Conservation (phyloP, 2,797 vertebrate genomes). For the Enteromius mattozi region DNA sequence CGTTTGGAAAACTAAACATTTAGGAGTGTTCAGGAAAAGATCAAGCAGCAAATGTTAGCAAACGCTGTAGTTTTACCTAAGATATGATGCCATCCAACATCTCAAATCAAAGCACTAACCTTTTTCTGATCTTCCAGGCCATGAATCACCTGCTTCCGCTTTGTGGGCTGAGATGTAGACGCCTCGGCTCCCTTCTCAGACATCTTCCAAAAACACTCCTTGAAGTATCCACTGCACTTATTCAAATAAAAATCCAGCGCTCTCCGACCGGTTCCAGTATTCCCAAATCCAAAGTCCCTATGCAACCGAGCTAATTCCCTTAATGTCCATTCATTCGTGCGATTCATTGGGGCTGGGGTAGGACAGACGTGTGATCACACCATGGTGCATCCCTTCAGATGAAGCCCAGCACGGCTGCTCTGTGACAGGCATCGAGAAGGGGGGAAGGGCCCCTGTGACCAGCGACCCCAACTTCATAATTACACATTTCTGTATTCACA, state of each 20-base stretch:
- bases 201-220: constrained; percentile 82
- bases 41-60: background rate
- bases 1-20: background rate
- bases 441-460: constrained; percentile 59
- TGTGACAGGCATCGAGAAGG: constrained; percentile 64
- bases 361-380: constrained; percentile 58
- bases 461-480: constrained; percentile 62
- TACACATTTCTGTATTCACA: constrained; percentile 71
- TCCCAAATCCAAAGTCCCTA: constrained; percentile 64
- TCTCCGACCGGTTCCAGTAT: constrained; percentile 61
- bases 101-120: constrained; percentile 78
- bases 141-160: constrained; percentile 89
- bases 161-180: constrained; percentile 86
- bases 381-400: constrained; percentile 62
- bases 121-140: constrained; percentile 97
- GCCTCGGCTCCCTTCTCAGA: constrained; percentile 85
- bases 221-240: constrained; percentile 64
- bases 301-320: constrained; percentile 71
- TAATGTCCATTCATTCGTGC: constrained; percentile 57
- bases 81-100: background rate
- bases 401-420: constrained; percentile 59
- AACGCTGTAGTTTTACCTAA: background rate
- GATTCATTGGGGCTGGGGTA: constrained; percentile 62
- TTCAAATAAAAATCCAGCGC: constrained; percentile 67
- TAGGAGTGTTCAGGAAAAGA: background rate